phyloP scores from a whole-genome alignment of 2,797 vertebrate species.

The Orestias chungarensis region DNA sequence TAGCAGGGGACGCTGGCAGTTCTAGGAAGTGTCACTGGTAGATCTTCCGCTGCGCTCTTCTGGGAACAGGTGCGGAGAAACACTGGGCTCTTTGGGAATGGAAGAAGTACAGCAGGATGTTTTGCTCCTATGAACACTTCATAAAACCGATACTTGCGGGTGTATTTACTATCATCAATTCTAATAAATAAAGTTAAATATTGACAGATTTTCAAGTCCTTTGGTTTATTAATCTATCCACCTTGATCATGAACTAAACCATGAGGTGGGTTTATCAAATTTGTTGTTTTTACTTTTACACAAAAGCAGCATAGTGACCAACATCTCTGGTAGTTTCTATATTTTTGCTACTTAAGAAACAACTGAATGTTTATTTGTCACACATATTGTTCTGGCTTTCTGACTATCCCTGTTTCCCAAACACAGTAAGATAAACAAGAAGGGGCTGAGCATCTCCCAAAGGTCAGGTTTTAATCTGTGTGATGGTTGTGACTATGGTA shows the following conservation, averaged over 20 bases:
- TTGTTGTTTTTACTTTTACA: neutral
- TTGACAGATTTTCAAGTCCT: neutral
- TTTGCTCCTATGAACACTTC: conserved; percentile 24
- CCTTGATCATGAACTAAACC: neutral
- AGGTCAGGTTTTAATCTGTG: conserved; percentile 56
- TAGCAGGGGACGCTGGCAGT: conserved; percentile 39
- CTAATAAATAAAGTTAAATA: neutral
- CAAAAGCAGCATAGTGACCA: neutral
- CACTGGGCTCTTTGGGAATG: conserved; percentile 42
- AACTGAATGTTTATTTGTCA: conserved; percentile 39
- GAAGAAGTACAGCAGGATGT: conserved; percentile 18
- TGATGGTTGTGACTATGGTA: conserved; percentile 81
- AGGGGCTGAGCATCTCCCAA: conserved; percentile 52
- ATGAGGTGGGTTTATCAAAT: neutral
- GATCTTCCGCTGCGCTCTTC: conserved; percentile 51
- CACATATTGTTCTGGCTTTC: conserved; percentile 49
- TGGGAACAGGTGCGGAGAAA: conserved; percentile 55
- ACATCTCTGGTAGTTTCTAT: neutral
- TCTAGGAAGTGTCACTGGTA: conserved; percentile 58
- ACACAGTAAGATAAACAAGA: conserved; percentile 51
- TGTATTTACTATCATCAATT: neutral
- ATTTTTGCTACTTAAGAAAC: conserved; percentile 46
- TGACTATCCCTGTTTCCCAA: conserved; percentile 30
- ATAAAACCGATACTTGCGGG: neutral
- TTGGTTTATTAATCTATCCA: neutral